These are phyloP conservation scores for Characodon lateralis DNA, from an alignment of 2,797 vertebrate species.

Conservation along the genomic window DNA sequence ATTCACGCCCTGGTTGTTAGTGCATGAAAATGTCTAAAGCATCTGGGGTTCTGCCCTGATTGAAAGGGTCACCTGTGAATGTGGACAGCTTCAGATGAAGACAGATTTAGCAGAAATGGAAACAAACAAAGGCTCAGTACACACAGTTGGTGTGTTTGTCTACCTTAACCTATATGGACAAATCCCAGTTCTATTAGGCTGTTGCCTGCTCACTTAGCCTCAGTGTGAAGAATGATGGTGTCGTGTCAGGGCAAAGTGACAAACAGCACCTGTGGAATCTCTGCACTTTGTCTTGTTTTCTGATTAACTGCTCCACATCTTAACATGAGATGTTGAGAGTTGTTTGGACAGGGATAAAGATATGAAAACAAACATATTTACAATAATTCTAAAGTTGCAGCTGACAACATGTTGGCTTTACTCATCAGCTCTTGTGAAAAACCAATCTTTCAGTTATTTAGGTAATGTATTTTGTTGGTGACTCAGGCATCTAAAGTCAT, in stretches of 20 bases:
- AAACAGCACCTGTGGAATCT: constrained; percentile 2
- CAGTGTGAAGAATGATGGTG: constrained; percentile 17
- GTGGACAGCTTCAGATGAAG: background rate
- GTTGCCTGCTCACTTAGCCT: constrained; percentile 16
- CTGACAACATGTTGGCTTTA: background rate
- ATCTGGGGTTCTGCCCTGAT: background rate
- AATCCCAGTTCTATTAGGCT: constrained; percentile 48
- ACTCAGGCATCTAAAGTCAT: background rate
- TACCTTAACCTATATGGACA: constrained; percentile 29
- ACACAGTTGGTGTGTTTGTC: background rate
- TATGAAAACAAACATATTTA: background rate
- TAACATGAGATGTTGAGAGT: background rate
- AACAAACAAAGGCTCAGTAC: background rate
- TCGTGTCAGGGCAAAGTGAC: constrained; percentile 25
- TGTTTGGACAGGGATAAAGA: background rate
- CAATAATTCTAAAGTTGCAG: background rate
- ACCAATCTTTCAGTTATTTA: background rate
- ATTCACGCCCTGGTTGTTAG: background rate
- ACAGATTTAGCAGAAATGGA: background rate
- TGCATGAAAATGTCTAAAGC: background rate
- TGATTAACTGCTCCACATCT: background rate
- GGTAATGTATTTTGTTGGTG: background rate
- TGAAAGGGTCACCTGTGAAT: background rate
- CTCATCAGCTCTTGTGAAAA: background rate
- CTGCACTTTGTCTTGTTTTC: background rate